These are phyloP conservation scores for Drosophila nigricruria DNA, from an alignment of 2,888 invertebrate genomes.

Conservation along the genomic window DNA sequence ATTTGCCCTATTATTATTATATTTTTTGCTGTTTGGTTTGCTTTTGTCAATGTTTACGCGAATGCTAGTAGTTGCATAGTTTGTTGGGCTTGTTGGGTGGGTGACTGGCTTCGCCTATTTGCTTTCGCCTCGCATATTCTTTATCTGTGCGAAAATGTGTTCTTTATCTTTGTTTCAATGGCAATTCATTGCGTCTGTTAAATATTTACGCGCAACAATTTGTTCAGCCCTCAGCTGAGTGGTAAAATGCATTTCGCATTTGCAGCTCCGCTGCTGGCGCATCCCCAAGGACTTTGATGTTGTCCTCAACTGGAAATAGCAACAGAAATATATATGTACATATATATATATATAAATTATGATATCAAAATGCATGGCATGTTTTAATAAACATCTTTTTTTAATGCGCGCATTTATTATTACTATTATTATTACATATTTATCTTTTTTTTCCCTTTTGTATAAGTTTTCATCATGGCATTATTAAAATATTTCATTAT, in stretches of 20 bases:
- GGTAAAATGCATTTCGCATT: conserved; percentile 58
- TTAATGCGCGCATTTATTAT: conserved; percentile 45
- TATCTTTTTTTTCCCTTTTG: not conserved
- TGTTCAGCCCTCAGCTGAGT: conserved; percentile 62
- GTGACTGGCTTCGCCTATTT: conserved; percentile 8
- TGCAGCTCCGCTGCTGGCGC: conserved; percentile 55
- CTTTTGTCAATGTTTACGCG: conserved; percentile 51
- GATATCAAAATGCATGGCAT: conserved; percentile 43
- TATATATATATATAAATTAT: conserved; percentile 13
- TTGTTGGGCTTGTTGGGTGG: conserved; percentile 18
- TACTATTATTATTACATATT: conserved; percentile 38
- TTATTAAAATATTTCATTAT: conserved; percentile 73
- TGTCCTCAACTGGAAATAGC: conserved; percentile 44
- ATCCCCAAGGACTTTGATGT: conserved; percentile 27
- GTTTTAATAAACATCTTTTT: conserved; percentile 33
- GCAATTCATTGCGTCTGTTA: conserved; percentile 40
- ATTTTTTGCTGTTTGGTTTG: conserved; percentile 15
- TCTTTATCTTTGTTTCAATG: conserved; percentile 54
- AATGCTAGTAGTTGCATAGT: conserved; percentile 27
- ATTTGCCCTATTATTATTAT: conserved; percentile 1
- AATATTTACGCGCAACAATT: conserved; percentile 70
- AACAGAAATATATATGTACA: not conserved
- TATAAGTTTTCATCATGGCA: conserved; percentile 46
- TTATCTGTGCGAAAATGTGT: conserved; percentile 20
- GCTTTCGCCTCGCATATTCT: conserved; percentile 18